Conservation (phyloP, 2,113 vertebrate genomes). For the Asarcornis scutulata region DNA sequence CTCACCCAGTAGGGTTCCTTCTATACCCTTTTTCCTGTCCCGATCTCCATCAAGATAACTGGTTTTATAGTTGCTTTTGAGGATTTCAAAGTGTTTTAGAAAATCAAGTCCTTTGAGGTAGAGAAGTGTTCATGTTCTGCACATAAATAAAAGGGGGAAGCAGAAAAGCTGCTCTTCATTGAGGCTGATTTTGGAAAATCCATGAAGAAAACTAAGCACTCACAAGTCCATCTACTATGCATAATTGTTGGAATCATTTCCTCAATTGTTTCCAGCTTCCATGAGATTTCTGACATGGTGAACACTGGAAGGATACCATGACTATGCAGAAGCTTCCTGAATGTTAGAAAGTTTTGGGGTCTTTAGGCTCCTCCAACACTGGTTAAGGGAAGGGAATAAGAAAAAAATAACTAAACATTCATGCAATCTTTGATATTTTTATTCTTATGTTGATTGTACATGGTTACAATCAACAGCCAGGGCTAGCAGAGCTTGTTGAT, state of each 20-base stretch:
- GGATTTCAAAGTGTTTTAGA: conserved; percentile 60
- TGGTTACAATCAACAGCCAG: not conserved
- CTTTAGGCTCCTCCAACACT: not conserved
- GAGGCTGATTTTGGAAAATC: conserved; percentile 27
- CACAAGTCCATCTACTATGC: not conserved
- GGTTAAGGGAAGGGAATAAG: not conserved
- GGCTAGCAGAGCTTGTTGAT: conserved; percentile 18
- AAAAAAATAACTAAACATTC: not conserved
- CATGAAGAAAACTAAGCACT: conserved; percentile 2
- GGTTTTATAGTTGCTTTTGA: conserved; percentile 49
- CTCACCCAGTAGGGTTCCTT: not conserved
- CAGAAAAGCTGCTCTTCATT: conserved; percentile 39
- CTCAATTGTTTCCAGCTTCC: not conserved
- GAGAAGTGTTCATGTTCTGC: conserved; percentile 8
- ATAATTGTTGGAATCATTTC: not conserved
- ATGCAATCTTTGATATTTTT: not conserved
- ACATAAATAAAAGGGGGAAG: conserved; percentile 10
- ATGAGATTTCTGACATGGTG: not conserved
- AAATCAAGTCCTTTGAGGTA: conserved; percentile 47
- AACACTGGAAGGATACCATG: not conserved
- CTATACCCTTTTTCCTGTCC: conserved; percentile 35
- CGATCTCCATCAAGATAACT: not conserved
- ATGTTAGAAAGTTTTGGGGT: not conserved
- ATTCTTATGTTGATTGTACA: not conserved
- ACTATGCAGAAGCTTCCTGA: not conserved